Evolutionary conservation across 2,888 invertebrate species (phyloP).

Genomic region (Chrysolina haemoptera): DNA sequence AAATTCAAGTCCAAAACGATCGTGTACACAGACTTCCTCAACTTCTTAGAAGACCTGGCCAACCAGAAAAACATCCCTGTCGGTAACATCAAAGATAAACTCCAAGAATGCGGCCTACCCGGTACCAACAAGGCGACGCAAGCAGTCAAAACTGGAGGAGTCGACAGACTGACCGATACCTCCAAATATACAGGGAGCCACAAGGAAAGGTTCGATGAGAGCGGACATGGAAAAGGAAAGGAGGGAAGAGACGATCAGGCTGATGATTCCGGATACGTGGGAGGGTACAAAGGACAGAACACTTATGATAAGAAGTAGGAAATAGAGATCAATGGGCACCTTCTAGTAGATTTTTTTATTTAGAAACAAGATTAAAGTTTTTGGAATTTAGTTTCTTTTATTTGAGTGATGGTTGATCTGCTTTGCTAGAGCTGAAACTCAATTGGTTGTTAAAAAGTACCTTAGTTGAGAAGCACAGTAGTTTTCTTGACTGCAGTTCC

Average conservation of each 20-base stretch:
- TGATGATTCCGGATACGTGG: slow-evolving; percentile 84
- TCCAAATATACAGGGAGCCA: slow-evolving; percentile 89
- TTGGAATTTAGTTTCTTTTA: too few species aligned
- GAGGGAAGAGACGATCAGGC: slow-evolving; percentile 85
- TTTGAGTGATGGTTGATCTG: too few species aligned
- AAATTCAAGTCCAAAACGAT: slow-evolving; percentile 78
- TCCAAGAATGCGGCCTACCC: slow-evolving; percentile 81
- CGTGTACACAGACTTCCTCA: slow-evolving; percentile 64
- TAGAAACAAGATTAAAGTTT: neutral
- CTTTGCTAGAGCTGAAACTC: too few species aligned
- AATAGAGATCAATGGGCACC: neutral
- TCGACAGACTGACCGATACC: slow-evolving; percentile 86
- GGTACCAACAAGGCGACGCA: slow-evolving; percentile 56
- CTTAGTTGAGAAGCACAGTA: too few species aligned
- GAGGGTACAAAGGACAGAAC: slow-evolving; percentile 86
- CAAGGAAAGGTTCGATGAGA: slow-evolving; percentile 86
- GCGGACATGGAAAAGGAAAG: slow-evolving; percentile 87
- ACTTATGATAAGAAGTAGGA: slow-evolving; percentile 75
- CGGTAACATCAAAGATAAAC: slow-evolving; percentile 82
- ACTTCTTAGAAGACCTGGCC: slow-evolving; percentile 86
- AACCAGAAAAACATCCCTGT: slow-evolving; percentile 83
- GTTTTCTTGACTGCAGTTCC: too few species aligned
- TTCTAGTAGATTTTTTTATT: neutral
- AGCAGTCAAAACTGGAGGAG: slow-evolving; percentile 73
- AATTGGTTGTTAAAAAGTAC: too few species aligned